Evolutionary conservation across 2,888 invertebrate species (phyloP), one percentile per base, ranked within the genome.

Genomic region (Heliconius hortense): DNA sequence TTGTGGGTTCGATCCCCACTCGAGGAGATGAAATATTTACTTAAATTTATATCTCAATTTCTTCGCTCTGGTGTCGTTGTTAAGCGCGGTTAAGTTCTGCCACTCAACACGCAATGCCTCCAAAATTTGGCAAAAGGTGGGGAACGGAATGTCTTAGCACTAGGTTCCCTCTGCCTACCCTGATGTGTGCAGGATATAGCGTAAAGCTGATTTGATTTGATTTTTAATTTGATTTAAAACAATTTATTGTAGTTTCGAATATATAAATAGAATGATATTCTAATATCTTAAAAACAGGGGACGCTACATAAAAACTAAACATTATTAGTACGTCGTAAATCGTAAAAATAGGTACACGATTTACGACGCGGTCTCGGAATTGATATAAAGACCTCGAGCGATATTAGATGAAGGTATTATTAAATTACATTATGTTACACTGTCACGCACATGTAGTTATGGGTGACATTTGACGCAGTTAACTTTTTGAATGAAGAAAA

Each of bases 381-480:
- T 69, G 74, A 69, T 48, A 74, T 74, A 74, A 74, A 74, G 74
- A 74, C 63, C 69, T 63, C 72, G 59, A 72, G 68, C 72, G 60
- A 80, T 80, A 79, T 79, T 79, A 79, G 81, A 80, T 80, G 81
- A 79, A 80, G 79, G 79, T 83, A 81, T 82, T 82, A 82, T 83
- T 82, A 82, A 82, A 82, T 82, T 82, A 82, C 81, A 80, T 81
- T 82, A 81, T 77, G 79, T 78, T 77, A 74, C 78, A 75, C 79
- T 81, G 81, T 81, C 83, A 83, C 83, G 83, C 87, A 88, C 87
- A 84, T 84, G 84, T 83, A 81, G 81, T 82, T 82, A 83, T 79
- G 78, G 79, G 80, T 81, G 82, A 82, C 81, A 82, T 85, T 86
- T 82, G 83, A 82, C 82, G 84, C 80, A 81, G 83, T 80, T 82